Evolutionary conservation across 64 coral and sea anemone species (phyloP).

Genomic region (Platygyra sinensis): DNA sequence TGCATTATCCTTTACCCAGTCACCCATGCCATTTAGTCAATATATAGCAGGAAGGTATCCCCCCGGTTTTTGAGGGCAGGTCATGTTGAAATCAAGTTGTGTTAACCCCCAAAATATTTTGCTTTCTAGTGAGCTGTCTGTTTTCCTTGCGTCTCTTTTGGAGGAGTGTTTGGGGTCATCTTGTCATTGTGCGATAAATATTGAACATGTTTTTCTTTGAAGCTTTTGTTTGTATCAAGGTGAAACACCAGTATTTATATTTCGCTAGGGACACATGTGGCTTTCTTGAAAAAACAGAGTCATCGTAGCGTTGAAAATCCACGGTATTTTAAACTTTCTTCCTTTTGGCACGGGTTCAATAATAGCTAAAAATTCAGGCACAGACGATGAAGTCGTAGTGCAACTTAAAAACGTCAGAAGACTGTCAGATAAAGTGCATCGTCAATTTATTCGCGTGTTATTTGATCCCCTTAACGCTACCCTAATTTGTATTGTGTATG

Average conservation of each 20-base stretch:
- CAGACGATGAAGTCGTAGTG: too few species aligned
- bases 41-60: background rate
- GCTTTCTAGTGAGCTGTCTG: background rate
- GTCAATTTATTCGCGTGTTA: constrained; percentile 9
- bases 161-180: background rate
- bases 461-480: constrained; percentile 8
- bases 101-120: background rate
- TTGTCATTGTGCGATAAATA: background rate
- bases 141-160: background rate
- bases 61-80: background rate
- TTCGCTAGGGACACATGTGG: too few species aligned
- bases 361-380: too few species aligned
- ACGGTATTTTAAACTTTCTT: too few species aligned
- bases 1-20: too few species aligned
- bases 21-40: too few species aligned
- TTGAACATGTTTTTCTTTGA: background rate
- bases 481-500: background rate
- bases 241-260: background rate
- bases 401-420: background rate
- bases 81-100: background rate
- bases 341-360: too few species aligned
- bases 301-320: too few species aligned
- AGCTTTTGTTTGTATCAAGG: background rate
- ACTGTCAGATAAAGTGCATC: constrained; percentile 12
- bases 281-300: too few species aligned